Percentiles rank a stretch among this genome's conserved stretches.
phyloP scores from a whole-genome alignment of 2,888 invertebrate species.

The Dicyrtomina minuta region DNA sequence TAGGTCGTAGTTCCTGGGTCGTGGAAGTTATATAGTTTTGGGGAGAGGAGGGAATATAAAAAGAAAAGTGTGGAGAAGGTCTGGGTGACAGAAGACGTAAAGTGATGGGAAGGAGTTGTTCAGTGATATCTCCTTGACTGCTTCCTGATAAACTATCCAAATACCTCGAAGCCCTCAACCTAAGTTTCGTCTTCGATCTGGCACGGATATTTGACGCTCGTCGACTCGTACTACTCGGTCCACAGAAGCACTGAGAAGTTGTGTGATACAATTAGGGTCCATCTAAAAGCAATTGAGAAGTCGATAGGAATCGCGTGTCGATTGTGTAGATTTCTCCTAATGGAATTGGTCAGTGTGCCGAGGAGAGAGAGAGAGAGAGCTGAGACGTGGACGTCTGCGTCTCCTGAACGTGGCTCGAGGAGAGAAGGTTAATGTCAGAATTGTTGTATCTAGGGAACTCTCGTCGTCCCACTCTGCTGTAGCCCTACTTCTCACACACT shows the following conservation, averaged over 20 bases:
- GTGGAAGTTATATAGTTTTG: neutral
- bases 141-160: constrained; percentile 2
- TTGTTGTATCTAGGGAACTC: too few species aligned
- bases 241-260: neutral
- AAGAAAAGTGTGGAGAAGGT: neutral
- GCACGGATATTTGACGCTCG: neutral
- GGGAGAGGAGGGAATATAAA: neutral
- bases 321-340: constrained; percentile 10
- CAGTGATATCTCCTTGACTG: constrained; percentile 15
- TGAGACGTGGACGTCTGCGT: too few species aligned
- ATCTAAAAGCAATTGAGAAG: constrained; percentile 25
- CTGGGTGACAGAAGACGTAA: neutral
- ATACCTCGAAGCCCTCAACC: neutral
- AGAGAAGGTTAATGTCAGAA: too few species aligned
- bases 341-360: neutral
- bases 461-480: too few species aligned
- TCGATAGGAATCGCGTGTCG: constrained; percentile 11
- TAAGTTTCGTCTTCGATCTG: neutral
- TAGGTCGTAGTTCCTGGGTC: neutral
- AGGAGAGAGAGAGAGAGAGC: too few species aligned
- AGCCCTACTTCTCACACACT: too few species aligned
- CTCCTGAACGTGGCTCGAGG: too few species aligned
- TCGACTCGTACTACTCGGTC: neutral
- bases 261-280: constrained; percentile 12
- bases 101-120: constrained; percentile 4